Evolutionary conservation across 2,888 invertebrate genomes (phyloP), one percentile per base, ranked within the genome.

Genomic region (Drosophila diplacantha): DNA sequence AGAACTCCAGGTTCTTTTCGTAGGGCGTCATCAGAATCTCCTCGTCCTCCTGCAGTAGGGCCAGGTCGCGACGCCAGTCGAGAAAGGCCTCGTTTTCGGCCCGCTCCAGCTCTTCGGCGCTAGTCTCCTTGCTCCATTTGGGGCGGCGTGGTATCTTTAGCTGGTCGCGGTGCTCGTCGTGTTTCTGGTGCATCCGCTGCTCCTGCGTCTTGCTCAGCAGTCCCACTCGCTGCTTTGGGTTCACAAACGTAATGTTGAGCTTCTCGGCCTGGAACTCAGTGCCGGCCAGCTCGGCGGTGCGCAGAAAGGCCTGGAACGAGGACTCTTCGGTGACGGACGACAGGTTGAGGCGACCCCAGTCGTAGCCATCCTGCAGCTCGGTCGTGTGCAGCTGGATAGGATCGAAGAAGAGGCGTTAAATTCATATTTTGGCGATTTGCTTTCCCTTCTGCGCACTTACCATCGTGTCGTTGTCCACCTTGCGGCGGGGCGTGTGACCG

Each of bases 1-100:
- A 99, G 79, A 99, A 95, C 86, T 99, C 98, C 20, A 99, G 88
- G 89, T 99, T 99, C 84, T 96, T 95, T 85, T 99, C 99, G 88
- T 97, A 99, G 0, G 99, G 99, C 0, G 99, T 99, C 70, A 99
- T 89, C 0, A 95, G 90, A 3, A 98, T 90, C 0, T 93, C 93
- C 0, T 93, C 93, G 43, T 97, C 92, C 73, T 95, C 94, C 87
- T 94, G 95, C 16, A 96, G 86, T 26, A 92, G 87, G 4, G 96
- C 94, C 55, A 99, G 89, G 56, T 93, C 90, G 50, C 96, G 91
- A 69, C 98, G 90, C 99, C 99, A 99, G 57, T 94, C 92, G 1
- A 99, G 89, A 85, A 99, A 99, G 4, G 92, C 90, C 64, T 94
- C 93, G 73, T 92, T 92, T 87, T 99, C 99, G 51, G 91, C 91